phyloP scores from a whole-genome alignment of 2,888 invertebrate species.

The Holacanthella duospinosa region DNA sequence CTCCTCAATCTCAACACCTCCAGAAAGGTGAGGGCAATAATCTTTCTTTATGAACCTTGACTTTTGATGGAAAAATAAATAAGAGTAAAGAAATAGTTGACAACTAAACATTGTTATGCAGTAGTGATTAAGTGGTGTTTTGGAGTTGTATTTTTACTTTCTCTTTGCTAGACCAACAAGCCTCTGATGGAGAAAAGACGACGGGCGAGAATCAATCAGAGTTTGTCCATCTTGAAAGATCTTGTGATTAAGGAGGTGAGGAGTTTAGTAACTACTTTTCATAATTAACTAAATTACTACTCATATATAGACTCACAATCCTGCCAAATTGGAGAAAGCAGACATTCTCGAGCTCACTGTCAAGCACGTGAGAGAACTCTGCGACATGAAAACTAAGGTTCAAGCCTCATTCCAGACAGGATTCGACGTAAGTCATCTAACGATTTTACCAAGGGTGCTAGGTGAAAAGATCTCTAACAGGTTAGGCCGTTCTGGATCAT shows the following conservation, averaged over 20 bases:
- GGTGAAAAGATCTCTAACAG: neutral
- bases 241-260: slow-evolving; percentile 19
- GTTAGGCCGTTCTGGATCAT: too few species aligned
- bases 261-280: neutral
- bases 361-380: slow-evolving; percentile 52
- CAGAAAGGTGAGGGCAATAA: neutral
- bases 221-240: slow-evolving; percentile 27
- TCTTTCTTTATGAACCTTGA: neutral
- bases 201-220: slow-evolving; percentile 31
- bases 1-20: neutral
- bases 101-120: too few species aligned
- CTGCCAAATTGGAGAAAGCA: slow-evolving; percentile 63
- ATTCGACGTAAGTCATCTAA: neutral
- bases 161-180: slow-evolving; percentile 23
- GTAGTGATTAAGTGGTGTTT: too few species aligned
- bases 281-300: neutral
- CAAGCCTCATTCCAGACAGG: neutral
- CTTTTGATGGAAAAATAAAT: neutral
- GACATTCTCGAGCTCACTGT: slow-evolving; percentile 76
- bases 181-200: slow-evolving; percentile 34
- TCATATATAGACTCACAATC: neutral
- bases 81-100: too few species aligned
- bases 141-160: neutral
- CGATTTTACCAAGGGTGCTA: neutral
- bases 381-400: neutral